A percentile compares a stretch with the other conserved stretches of the same genome.
phyloP scores from a whole-genome alignment of 2,888 invertebrate species.

The Drosophila austrosaltans region DNA sequence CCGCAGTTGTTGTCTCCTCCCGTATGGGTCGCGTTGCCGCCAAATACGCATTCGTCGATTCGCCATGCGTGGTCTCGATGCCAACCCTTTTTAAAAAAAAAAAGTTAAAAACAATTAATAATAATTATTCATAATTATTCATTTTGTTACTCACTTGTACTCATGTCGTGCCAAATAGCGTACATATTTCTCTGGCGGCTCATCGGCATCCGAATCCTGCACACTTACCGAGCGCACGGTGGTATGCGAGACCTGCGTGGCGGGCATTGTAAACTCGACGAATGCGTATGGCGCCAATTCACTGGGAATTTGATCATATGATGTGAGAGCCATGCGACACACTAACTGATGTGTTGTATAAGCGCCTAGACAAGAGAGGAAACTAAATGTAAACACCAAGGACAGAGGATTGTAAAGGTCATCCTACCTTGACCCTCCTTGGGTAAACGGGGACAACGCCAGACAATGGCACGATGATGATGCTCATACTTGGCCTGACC shows the following conservation, averaged over 20 bases:
- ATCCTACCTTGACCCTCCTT: conserved; percentile 97
- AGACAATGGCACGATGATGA: conserved; percentile 97
- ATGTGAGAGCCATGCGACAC: conserved; percentile 96
- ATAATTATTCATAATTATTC: no score
- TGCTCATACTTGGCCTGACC: conserved; percentile 99
- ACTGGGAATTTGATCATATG: conserved; percentile 98
- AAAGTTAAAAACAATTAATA: background rate
- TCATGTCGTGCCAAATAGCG: conserved; percentile 97
- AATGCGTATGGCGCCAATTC: conserved; percentile 93
- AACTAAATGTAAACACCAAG: background rate
- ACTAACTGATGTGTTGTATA: conserved; percentile 98
- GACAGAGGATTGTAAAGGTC: no score
- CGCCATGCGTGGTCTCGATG: conserved; percentile 93
- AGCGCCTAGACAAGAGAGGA: conserved; percentile 87
- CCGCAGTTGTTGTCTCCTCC: conserved; percentile 79
- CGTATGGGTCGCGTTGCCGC: conserved; percentile 86
- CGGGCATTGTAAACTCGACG: conserved; percentile 99
- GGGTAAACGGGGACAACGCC: conserved; percentile 98
- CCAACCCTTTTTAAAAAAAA: conserved; percentile 87
- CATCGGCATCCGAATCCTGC: conserved; percentile 92
- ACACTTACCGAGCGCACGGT: conserved; percentile 97
- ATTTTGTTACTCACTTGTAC: conserved; percentile 87
- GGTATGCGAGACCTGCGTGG: conserved; percentile 96
- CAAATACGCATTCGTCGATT: conserved; percentile 88
- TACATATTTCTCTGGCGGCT: conserved; percentile 99